Percentiles rank a stretch among this genome's conserved stretches.
Evolutionary conservation across 1,140 invertebrate genomes (phyloP).

Genomic region (Drosophila lacteicornis): DNA sequence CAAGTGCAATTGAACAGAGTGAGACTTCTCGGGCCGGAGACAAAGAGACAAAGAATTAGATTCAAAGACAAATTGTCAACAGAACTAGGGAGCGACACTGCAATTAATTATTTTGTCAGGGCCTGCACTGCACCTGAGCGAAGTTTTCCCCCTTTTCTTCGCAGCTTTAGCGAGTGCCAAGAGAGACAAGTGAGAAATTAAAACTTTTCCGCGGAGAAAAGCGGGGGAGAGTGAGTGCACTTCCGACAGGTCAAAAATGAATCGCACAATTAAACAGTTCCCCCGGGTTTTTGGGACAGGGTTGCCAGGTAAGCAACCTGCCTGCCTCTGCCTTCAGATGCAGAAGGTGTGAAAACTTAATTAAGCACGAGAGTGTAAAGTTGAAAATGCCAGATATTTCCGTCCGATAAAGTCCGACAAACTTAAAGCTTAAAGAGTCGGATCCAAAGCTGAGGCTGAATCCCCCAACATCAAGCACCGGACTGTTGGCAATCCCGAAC

Average conservation of each 20-base stretch:
- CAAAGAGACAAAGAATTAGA: conserved; percentile 52
- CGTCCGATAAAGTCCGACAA: not conserved
- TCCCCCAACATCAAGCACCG: conserved; percentile 17
- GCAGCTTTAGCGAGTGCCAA: conserved; percentile 48
- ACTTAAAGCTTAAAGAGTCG: conserved; percentile 24
- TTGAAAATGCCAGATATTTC: conserved; percentile 25
- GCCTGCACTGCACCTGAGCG: conserved; percentile 34
- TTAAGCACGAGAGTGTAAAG: conserved; percentile 60
- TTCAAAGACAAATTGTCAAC: conserved; percentile 78
- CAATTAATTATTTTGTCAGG: conserved; percentile 79
- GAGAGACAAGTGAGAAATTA: conserved; percentile 81
- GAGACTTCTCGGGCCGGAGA: conserved; percentile 8
- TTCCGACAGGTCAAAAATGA: conserved; percentile 81
- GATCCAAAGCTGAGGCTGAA: not conserved
- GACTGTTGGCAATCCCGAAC: conserved; percentile 19
- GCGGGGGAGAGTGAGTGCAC: conserved; percentile 22
- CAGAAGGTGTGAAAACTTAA: conserved; percentile 71
- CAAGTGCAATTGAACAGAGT: conserved; percentile 54
- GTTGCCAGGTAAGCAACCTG: not conserved
- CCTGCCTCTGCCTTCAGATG: conserved; percentile 2
- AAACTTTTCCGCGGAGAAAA: conserved; percentile 51
- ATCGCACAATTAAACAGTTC: conserved; percentile 76
- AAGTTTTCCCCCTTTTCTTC: conserved; percentile 16
- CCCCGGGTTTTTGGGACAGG: conserved; percentile 19
- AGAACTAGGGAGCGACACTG: conserved; percentile 68